Base-by-base conservation (phyloP, 2,888 invertebrate species). In the Halocaridina rubra region DNA sequence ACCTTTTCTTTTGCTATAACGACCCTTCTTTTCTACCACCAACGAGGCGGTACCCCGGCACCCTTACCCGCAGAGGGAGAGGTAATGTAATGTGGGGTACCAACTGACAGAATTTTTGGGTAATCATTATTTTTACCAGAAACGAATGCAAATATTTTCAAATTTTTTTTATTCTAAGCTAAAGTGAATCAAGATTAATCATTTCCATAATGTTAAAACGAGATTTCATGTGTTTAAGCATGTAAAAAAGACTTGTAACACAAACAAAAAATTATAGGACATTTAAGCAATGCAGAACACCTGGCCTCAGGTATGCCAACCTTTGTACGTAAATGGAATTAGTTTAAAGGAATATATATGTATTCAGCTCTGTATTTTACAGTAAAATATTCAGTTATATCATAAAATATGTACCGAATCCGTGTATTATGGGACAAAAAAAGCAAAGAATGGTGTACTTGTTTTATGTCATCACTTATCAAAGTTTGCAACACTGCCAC, bases 231-330 rank as follows among this genome's bases (percentile, higher is more conserved):
- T n/a, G n/a, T 10, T 4, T 10, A n/a, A 53, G 16, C 3, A 19
- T n/a, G 0, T 4, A 53, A 7, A 53, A 10, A 53, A 3, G 53
- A 53, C 16, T n/a, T 53, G 16, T 53, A 53, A 53, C 16, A 19
- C n/a, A 53, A 53, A 53, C n/a, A 53, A 53, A 10, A 19, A 53
- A 69, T 69, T 10, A 29, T n/a, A 69, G 8, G 16, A 29, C 27
- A 13, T 30, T n/a, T 30, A n/a, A 16, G 30, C 30, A 8, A 24
- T 72, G 33, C 22, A 61, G 80, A 80, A 74, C 80, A 80, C 80
- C 80, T 80, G 80, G 80, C 39, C n/a, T 27, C 39, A 80, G 46
- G 74, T 3, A 10, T 46, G 29, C 74, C 80, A 74, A 80, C 46
- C 10, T 3, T 27, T 0, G n/a, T n/a, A n/a, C n/a, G n/a, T n/a